Percentiles rank a stretch among this genome's conserved stretches.
Evolutionary conservation across 1,140 invertebrate genomes (phyloP).

Genomic region (Oreohelix idahoensis): DNA sequence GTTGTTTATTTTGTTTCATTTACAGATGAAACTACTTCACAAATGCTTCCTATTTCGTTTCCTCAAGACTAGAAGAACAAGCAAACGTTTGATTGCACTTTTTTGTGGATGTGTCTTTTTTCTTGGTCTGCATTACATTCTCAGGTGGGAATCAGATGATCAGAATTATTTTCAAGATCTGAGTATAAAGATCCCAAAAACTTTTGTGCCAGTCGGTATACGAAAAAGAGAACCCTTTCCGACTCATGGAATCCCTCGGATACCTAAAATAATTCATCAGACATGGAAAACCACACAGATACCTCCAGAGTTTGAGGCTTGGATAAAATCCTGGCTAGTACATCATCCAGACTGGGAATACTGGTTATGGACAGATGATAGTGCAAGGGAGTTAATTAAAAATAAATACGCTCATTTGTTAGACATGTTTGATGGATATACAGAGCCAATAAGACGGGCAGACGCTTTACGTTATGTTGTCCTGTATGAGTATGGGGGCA

Average conservation of each 20-base stretch:
- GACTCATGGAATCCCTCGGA: conserved; percentile 45
- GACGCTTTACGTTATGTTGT: conserved; percentile 68
- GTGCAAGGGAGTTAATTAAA: conserved; percentile 59
- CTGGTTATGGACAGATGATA: conserved; percentile 69
- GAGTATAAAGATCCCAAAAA: conserved; percentile 14
- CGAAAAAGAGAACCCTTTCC: conserved; percentile 43
- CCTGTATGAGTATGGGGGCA: conserved; percentile 67
- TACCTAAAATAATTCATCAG: conserved; percentile 70
- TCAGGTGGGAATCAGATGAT: conserved; percentile 23
- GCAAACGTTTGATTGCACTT: background rate
- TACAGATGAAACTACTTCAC: background rate
- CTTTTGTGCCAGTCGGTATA: conserved; percentile 17
- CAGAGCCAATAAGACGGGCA: conserved; percentile 61
- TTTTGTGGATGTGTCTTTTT: conserved; percentile 21
- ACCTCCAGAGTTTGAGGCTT: conserved; percentile 59
- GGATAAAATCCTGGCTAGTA: conserved; percentile 63
- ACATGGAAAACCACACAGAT: conserved; percentile 66
- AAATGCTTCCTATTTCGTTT: conserved; percentile 2
- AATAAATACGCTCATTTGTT: conserved; percentile 62
- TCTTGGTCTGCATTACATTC: conserved; percentile 16
- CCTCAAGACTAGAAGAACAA: background rate
- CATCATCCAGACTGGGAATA: conserved; percentile 68
- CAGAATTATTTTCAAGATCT: conserved; percentile 10
- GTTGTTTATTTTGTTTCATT: background rate
- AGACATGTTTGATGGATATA: conserved; percentile 62